Evolutionary conservation across 2,797 vertebrate species (phyloP), one percentile per base, ranked within the genome.

Genomic region (Falco peregrinus): DNA sequence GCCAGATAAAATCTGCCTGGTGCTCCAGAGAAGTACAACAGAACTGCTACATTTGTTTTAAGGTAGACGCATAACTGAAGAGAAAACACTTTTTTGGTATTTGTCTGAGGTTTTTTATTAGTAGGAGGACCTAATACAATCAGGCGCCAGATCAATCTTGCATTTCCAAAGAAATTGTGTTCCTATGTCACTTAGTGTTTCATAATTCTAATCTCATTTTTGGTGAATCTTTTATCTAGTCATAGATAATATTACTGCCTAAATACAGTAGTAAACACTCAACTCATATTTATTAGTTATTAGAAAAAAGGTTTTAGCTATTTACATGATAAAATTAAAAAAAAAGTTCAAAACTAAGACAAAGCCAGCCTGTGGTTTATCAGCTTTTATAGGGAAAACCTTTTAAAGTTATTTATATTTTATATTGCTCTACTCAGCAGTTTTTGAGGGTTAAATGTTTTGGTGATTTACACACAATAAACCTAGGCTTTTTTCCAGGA

Each of bases 351-450:
- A 53, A 26, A 54, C 35, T 54, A 47, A 88, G 37, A 45, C 35
- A 75, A 84, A 81, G 45, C 15, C 33, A 75, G 26, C 25, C 45
- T 64, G 18, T 54, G 13, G 11, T 41, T 85, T 87, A 67, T 56
- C 33, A 33, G 15, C 24, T 79, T 54, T 13, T 22, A 29, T 31
- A 13, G 16, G 25, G 31, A 84, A 87, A 84, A 54, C 16, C 4
- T 76, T 90, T 93, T 79, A 6, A 82, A 69, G 33, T 93, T 71
- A 64, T 93, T 91, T 92, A 79, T 94, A 29, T 77, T 94, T 91
- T 56, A n/a, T 79, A 65, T 87, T 89, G 61, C 21, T 75, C 17
- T 82, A 33, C 25, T 90, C 68, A 87, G 65, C 76, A 81, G 5
- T 86, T 90, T 89, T 87, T 77, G 61, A 78, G 45, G 15, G 68